These are phyloP conservation scores for Drosophila kepulauana DNA, from an alignment of 1,140 invertebrate genomes.

Conservation along the genomic window DNA sequence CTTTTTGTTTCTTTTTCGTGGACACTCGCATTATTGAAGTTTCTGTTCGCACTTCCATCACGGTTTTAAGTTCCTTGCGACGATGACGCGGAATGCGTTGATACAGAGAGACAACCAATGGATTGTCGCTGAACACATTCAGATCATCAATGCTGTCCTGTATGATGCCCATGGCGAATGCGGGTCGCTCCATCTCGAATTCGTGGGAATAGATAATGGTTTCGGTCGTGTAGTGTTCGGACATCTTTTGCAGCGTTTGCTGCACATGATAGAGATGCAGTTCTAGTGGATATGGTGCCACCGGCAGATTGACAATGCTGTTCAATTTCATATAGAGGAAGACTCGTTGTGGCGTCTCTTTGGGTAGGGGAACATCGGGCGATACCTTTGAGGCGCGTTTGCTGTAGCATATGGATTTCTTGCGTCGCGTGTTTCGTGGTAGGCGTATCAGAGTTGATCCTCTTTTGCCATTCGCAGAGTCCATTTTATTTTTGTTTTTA, in stretches of 20 bases:
- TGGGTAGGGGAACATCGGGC: neutral
- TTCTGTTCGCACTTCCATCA: neutral
- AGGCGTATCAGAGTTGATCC: neutral
- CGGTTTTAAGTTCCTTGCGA: slow-evolving; percentile 6
- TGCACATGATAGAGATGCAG: slow-evolving; percentile 67
- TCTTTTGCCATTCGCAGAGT: neutral
- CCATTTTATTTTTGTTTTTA: neutral
- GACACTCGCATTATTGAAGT: neutral
- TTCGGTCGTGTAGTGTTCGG: slow-evolving; percentile 69
- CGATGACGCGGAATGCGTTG: slow-evolving; percentile 58
- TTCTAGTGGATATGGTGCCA: slow-evolving; percentile 51
- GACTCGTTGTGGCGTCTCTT: slow-evolving; percentile 35
- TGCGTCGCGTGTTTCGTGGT: neutral
- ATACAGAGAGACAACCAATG: slow-evolving; percentile 65
- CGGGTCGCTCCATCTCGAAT: slow-evolving; percentile 53
- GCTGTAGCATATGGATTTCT: neutral
- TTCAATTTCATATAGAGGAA: slow-evolving; percentile 74
- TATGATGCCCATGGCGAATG: slow-evolving; percentile 61
- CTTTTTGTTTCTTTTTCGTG: neutral
- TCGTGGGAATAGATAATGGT: slow-evolving; percentile 64
- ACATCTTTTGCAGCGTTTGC: slow-evolving; percentile 68
- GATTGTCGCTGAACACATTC: slow-evolving; percentile 73
- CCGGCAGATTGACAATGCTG: slow-evolving; percentile 50
- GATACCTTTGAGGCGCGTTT: neutral
- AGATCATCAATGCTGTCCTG: slow-evolving; percentile 74